These are phyloP conservation scores for Tethea ocularis DNA, from an alignment of 2,888 invertebrate genomes.

Conservation along the genomic window DNA sequence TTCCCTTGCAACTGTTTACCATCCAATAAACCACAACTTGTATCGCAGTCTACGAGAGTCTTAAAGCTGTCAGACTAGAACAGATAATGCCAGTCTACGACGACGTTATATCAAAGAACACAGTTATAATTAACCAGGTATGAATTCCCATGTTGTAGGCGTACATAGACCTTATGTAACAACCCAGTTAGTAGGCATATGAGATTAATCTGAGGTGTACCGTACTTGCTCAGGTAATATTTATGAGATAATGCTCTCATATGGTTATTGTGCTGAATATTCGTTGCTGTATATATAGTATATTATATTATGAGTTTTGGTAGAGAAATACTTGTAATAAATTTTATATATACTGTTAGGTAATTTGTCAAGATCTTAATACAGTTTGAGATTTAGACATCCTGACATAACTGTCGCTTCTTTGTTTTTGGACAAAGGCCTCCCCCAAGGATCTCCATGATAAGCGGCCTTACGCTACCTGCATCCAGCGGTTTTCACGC, in stretches of 20 bases:
- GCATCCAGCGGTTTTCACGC: too few relatives aligned
- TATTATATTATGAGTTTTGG: not conserved
- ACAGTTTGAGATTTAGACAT: too few relatives aligned
- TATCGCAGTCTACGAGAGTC: not conserved
- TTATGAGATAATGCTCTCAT: conserved; percentile 37
- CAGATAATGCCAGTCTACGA: conserved; percentile 38
- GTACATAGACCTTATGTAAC: conserved; percentile 23
- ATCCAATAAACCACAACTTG: not conserved
- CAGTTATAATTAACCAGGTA: conserved; percentile 46
- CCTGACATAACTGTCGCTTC: too few relatives aligned
- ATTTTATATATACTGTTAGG: too few relatives aligned
- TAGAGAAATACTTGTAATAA: not conserved
- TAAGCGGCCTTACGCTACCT: too few relatives aligned
- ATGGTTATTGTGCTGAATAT: conserved; percentile 10
- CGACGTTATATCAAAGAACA: conserved; percentile 34
- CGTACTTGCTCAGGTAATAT: conserved; percentile 33
- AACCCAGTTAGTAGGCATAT: conserved; percentile 31
- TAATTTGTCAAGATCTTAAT: too few relatives aligned
- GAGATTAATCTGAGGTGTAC: conserved; percentile 48
- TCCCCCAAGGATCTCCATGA: too few relatives aligned
- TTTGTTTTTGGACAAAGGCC: too few relatives aligned
- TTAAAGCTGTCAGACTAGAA: conserved; percentile 15
- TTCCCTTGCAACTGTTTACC: not conserved
- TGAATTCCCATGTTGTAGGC: conserved; percentile 41
- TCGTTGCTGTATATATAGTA: not conserved